Conservation (phyloP, 2,888 invertebrate species). For the Actias luna region DNA sequence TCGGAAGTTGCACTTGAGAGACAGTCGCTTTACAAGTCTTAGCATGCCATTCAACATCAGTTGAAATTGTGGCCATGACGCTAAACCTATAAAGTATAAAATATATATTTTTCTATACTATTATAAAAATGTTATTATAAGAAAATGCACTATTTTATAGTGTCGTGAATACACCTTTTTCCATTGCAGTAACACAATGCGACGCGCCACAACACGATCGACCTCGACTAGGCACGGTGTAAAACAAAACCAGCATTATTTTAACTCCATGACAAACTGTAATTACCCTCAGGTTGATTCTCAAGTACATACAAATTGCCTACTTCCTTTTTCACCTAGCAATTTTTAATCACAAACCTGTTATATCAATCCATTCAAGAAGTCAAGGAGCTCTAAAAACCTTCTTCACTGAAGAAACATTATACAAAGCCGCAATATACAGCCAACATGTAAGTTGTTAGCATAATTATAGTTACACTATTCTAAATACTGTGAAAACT, state of each 20-base stretch:
- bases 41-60: too few relatives aligned
- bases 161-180: not conserved
- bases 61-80: too few relatives aligned
- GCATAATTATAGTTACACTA: too few relatives aligned
- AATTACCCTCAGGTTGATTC: not conserved
- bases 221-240: not conserved
- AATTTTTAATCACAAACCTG: not conserved
- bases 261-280: not conserved
- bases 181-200: not conserved
- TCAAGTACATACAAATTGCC: not conserved
- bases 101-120: too few relatives aligned
- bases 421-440: too few relatives aligned
- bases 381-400: too few relatives aligned
- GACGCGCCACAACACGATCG: not conserved
- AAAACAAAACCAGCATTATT: slow-evolving; percentile 1
- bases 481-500: too few relatives aligned
- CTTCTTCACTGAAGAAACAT: too few relatives aligned
- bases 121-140: not conserved
- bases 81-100: too few relatives aligned
- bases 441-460: too few relatives aligned
- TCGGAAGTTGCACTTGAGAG: too few relatives aligned
- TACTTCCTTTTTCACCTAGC: slow-evolving; percentile 1
- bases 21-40: too few relatives aligned
- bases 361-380: not conserved
- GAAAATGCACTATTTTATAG: not conserved